phyloP scores from a whole-genome alignment of 2,888 invertebrate species.

The Copidosoma aretas region DNA sequence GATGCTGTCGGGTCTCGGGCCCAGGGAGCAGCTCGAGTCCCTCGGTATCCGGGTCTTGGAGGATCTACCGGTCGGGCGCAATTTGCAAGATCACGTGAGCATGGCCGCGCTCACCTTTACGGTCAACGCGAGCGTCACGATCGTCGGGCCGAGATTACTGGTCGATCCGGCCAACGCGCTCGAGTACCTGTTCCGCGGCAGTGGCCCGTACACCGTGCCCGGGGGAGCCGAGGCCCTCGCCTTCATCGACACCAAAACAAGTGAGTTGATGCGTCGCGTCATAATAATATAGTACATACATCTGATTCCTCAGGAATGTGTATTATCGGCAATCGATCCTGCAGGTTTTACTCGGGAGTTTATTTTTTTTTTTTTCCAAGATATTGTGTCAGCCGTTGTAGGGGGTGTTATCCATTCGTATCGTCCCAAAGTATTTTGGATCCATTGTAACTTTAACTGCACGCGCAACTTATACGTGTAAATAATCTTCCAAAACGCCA shows the following conservation, averaged over 20 bases:
- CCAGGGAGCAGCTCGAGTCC: slow-evolving; percentile 68
- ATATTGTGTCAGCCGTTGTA: no score
- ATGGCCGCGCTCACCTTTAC: slow-evolving; percentile 76
- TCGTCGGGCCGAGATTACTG: slow-evolving; percentile 68
- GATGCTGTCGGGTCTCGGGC: slow-evolving; percentile 85
- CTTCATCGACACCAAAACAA: slow-evolving; percentile 71
- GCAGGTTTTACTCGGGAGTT: no score
- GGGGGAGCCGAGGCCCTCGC: slow-evolving; percentile 81
- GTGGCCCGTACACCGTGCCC: slow-evolving; percentile 77
- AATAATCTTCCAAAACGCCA: no score
- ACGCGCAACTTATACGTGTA: no score
- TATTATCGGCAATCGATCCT: no score
- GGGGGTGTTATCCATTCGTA: no score
- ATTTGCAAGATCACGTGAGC: slow-evolving; percentile 82
- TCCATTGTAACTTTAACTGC: no score
- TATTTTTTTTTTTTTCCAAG: no score
- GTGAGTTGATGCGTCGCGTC: slow-evolving; percentile 6
- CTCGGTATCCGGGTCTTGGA: slow-evolving; percentile 70
- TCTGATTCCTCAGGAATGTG: no score
- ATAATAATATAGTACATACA: no score
- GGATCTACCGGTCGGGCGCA: slow-evolving; percentile 79
- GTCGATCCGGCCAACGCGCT: slow-evolving; percentile 67
- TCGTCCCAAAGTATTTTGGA: no score
- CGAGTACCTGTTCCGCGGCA: slow-evolving; percentile 70
- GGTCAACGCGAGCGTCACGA: slow-evolving; percentile 72